Conservation (phyloP, 2,888 invertebrate genomes). For the Salticus scenicus region DNA sequence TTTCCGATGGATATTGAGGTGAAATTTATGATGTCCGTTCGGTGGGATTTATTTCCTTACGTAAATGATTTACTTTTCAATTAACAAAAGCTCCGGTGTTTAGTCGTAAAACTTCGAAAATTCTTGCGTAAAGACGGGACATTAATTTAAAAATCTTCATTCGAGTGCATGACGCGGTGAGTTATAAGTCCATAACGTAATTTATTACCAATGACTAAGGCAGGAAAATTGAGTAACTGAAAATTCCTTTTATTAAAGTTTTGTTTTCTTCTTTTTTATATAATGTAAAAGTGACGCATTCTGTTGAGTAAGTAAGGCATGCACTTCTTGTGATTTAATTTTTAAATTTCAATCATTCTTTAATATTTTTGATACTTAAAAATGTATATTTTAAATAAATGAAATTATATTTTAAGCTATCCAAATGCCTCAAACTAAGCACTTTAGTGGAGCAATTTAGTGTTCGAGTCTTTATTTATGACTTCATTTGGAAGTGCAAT, state of each 20-base stretch:
- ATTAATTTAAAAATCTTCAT: neutral
- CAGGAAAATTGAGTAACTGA: neutral
- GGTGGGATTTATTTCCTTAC: neutral
- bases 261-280: neutral
- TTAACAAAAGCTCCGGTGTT: neutral
- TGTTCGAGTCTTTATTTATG: too few relatives aligned
- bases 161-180: neutral
- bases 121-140: neutral
- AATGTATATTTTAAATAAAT: too few relatives aligned
- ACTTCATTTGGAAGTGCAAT: too few relatives aligned
- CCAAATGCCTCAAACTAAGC: too few relatives aligned
- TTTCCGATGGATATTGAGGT: neutral
- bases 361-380: too few relatives aligned
- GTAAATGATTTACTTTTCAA: neutral
- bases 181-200: neutral
- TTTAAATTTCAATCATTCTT: too few relatives aligned
- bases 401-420: too few relatives aligned
- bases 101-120: neutral
- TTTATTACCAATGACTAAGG: neutral
- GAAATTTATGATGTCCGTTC: neutral
- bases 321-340: too few relatives aligned
- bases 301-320: too few relatives aligned
- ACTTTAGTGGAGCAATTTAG: too few relatives aligned
- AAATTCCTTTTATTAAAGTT: too few relatives aligned
- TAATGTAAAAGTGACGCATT: too few relatives aligned